Conservation (phyloP, 1,140 invertebrate species). For the Batillaria attramentaria region DNA sequence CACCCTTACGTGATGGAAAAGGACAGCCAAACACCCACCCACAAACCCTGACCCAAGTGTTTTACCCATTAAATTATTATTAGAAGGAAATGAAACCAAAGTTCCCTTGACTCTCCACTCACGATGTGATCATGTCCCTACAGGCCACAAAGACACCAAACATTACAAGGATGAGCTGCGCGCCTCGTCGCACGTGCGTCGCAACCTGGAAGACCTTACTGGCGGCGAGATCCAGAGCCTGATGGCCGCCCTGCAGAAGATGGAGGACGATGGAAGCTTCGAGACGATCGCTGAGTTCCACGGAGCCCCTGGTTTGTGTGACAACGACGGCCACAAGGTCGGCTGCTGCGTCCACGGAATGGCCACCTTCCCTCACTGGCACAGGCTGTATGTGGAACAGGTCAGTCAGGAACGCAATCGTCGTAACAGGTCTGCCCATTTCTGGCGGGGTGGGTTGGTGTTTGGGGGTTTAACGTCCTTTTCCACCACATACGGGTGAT, state of each 20-base stretch:
- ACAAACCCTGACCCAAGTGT: too few relatives aligned
- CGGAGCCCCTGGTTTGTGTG: constrained; percentile 43
- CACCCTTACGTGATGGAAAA: too few relatives aligned
- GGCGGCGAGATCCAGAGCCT: constrained; percentile 44
- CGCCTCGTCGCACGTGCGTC: constrained; percentile 36
- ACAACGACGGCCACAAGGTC: constrained; percentile 17
- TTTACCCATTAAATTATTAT: not conserved
- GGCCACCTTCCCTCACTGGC: constrained; percentile 46
- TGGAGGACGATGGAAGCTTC: constrained; percentile 42
- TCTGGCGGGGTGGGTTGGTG: too few relatives aligned
- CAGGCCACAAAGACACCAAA: constrained; percentile 27
- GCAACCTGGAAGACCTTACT: constrained; percentile 35
- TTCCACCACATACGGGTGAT: too few relatives aligned
- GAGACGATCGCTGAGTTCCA: constrained; percentile 48
- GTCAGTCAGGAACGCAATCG: too few relatives aligned
- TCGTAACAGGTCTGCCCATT: too few relatives aligned
- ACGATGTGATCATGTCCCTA: too few relatives aligned
- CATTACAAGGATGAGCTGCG: constrained; percentile 33
- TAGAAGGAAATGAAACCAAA: too few relatives aligned
- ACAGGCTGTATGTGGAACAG: constrained; percentile 45
- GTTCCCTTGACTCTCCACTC: too few relatives aligned
- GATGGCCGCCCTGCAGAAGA: constrained; percentile 36
- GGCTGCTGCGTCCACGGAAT: constrained; percentile 46
- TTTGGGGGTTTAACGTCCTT: too few relatives aligned
- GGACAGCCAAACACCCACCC: not conserved